These are phyloP conservation scores for Xestia c-nigrum DNA, from an alignment of 2,888 invertebrate genomes.

Conservation along the genomic window DNA sequence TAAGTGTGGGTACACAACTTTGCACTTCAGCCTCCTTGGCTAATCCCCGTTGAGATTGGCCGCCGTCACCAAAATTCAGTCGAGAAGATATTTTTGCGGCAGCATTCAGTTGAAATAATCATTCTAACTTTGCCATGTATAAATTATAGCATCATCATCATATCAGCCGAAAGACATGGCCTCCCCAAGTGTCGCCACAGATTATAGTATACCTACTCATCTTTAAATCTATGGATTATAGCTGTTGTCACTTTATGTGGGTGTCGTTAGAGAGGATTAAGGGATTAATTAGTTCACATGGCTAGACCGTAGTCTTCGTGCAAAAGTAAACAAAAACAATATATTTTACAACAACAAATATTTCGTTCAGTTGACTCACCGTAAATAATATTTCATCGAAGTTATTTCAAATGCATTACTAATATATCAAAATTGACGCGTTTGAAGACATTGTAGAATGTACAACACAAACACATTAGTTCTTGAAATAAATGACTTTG, in stretches of 20 bases:
- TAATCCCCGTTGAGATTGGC: not conserved
- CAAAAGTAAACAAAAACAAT: not conserved
- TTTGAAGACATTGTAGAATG: constrained; percentile 4
- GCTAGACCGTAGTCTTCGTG: not conserved
- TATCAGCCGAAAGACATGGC: too few relatives aligned
- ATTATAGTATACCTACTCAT: not conserved
- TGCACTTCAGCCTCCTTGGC: not conserved
- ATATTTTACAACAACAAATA: not conserved
- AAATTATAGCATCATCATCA: not conserved
- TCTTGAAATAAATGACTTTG: constrained; percentile 30
- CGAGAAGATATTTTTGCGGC: not conserved
- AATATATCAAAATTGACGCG: constrained; percentile 24
- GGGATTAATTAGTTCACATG: constrained; percentile 34
- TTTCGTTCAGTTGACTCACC: constrained; percentile 12
- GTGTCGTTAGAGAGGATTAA: constrained; percentile 22
- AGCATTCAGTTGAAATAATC: not conserved
- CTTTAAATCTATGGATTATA: constrained; percentile 2
- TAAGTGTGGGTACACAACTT: not conserved
- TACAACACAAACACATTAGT: constrained; percentile 14
- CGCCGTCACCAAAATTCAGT: not conserved
- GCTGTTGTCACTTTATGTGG: not conserved
- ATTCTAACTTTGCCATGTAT: not conserved
- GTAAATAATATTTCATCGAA: constrained; percentile 16
- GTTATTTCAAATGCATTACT: not conserved
- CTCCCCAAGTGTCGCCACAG: too few relatives aligned